Conservation (phyloP, 1,140 invertebrate species). For the Drosophila erecta region DNA sequence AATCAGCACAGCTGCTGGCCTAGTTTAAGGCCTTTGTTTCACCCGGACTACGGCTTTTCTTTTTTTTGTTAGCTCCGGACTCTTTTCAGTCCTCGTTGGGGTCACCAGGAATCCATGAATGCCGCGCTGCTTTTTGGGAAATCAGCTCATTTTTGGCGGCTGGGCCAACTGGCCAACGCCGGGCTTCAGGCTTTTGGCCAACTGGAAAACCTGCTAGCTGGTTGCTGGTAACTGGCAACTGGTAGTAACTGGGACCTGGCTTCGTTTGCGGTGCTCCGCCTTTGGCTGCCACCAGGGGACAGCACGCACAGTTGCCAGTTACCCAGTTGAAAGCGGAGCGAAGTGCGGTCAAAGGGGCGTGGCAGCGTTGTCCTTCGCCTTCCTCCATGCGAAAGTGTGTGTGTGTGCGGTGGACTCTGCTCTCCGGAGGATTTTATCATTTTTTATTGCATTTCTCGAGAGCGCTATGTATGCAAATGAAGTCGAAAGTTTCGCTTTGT, state of each 20-base stretch:
- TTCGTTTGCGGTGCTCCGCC: slow-evolving; percentile 62
- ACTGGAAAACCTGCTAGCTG: slow-evolving; percentile 38
- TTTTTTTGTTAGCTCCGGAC: background rate
- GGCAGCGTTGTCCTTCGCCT: slow-evolving; percentile 29
- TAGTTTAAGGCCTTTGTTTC: slow-evolving; percentile 74
- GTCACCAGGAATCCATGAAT: slow-evolving; percentile 75
- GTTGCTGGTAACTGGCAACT: slow-evolving; percentile 1
- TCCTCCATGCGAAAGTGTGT: too few relatives aligned
- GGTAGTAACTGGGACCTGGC: slow-evolving; percentile 45
- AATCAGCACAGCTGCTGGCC: slow-evolving; percentile 75
- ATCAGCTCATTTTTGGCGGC: slow-evolving; percentile 75
- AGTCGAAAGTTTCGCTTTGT: slow-evolving; percentile 82
- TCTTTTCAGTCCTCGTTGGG: slow-evolving; percentile 16
- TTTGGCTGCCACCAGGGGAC: slow-evolving; percentile 46
- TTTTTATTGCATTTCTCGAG: slow-evolving; percentile 82
- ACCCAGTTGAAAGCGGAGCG: slow-evolving; percentile 28
- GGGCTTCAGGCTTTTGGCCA: slow-evolving; percentile 35
- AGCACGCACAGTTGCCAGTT: slow-evolving; percentile 46
- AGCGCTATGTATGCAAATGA: slow-evolving; percentile 83
- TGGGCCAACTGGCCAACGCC: slow-evolving; percentile 40
- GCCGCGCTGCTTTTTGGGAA: slow-evolving; percentile 68
- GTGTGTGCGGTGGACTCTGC: slow-evolving; percentile 5
- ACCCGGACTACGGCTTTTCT: slow-evolving; percentile 19
- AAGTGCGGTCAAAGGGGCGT: slow-evolving; percentile 14
- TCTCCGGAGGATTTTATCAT: slow-evolving; percentile 75